Evolutionary conservation across 2,113 vertebrate species (phyloP).

Genomic region (Sardina pilchardus): DNA sequence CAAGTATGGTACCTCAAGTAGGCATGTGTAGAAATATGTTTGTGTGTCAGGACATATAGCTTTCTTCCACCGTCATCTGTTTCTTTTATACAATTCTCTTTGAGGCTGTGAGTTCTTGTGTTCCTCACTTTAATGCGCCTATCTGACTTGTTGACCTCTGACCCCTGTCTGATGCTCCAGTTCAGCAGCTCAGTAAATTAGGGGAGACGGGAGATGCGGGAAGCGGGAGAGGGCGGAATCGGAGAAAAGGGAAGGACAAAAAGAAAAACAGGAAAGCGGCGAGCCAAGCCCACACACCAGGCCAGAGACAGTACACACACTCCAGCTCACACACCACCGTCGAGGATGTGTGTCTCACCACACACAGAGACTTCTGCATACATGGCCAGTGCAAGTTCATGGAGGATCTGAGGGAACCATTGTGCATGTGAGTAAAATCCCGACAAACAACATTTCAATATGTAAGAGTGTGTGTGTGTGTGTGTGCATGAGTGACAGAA

Average conservation of each 20-base stretch:
- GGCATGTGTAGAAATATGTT: neutral
- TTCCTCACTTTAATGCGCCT: neutral
- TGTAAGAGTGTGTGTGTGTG: neutral
- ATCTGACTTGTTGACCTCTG: no score
- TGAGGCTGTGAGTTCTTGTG: neutral
- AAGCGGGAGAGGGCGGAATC: neutral
- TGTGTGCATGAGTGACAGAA: neutral
- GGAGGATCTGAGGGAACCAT: conserved; percentile 67
- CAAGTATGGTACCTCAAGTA: neutral
- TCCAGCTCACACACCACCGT: conserved; percentile 40
- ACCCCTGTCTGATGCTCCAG: neutral
- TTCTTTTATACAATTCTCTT: neutral
- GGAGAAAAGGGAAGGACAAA: conserved; percentile 1
- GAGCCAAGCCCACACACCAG: conserved; percentile 40
- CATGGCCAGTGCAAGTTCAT: conserved; percentile 73
- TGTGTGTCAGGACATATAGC: neutral
- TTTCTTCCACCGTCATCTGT: no score
- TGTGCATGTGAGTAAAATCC: conserved; percentile 70
- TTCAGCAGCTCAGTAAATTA: neutral
- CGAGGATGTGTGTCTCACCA: conserved; percentile 69
- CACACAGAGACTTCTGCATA: conserved; percentile 71
- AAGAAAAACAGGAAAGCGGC: neutral
- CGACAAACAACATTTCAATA: neutral
- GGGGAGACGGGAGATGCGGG: neutral
- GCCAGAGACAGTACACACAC: conserved; percentile 32